Percentiles rank a stretch among this genome's conserved stretches.
phyloP scores from a whole-genome alignment of 2,797 vertebrate genomes.

The Periophthalmus magnuspinnatus region DNA sequence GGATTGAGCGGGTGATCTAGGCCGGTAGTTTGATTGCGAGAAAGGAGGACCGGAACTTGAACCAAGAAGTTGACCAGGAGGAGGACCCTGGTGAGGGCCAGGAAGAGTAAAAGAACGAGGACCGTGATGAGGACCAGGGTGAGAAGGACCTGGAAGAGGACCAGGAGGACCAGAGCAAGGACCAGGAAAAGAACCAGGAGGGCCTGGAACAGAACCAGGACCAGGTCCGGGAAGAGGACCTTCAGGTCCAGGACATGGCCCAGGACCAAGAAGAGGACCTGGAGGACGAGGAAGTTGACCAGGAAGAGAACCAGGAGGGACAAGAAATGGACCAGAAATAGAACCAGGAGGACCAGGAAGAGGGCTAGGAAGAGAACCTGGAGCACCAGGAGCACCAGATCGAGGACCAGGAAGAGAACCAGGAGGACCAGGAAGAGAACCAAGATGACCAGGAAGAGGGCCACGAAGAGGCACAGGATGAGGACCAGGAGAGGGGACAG shows the following conservation, averaged over 20 bases:
- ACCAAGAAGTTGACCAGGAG: background rate
- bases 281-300: constrained; percentile 33
- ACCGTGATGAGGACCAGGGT: background rate
- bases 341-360: constrained; percentile 74
- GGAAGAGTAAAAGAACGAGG: background rate
- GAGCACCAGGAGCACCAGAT: constrained; percentile 49
- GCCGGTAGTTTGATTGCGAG: constrained; percentile 10
- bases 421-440: background rate
- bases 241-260: background rate
- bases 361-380: constrained; percentile 83
- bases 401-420: background rate
- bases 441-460: background rate
- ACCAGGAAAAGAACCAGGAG: background rate
- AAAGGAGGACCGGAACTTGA: background rate
- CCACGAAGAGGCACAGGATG: background rate
- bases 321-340: constrained; percentile 67
- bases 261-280: background rate
- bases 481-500: background rate
- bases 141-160: constrained; percentile 43
- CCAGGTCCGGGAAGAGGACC: constrained; percentile 17
- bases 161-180: background rate
- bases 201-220: background rate
- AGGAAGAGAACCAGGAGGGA: constrained; percentile 78
- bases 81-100: background rate
- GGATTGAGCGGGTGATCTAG: constrained; percentile 17